These are phyloP conservation scores for Sepioteuthis lessoniana DNA, from an alignment of 2,888 invertebrate species.

Conservation along the genomic window DNA sequence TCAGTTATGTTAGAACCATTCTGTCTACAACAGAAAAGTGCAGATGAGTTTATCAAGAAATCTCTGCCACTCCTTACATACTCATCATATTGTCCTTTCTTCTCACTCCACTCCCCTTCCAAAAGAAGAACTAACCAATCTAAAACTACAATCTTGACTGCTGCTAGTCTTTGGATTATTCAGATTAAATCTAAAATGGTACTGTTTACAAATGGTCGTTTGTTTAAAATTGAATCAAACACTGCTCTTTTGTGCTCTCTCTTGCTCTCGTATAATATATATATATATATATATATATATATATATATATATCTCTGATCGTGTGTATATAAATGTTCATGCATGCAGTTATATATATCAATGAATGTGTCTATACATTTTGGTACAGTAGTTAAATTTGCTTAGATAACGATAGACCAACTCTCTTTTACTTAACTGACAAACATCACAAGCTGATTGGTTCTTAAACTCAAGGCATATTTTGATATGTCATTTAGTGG, in stretches of 20 bases:
- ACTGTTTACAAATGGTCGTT: neutral
- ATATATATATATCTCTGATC: no score
- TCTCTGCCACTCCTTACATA: neutral
- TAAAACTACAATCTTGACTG: neutral
- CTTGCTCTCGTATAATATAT: no score
- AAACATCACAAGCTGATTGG: neutral
- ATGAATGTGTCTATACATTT: no score
- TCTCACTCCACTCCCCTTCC: neutral
- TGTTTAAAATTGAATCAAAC: neutral
- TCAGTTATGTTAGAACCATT: neutral
- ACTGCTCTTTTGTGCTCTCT: neutral
- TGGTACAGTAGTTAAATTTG: neutral
- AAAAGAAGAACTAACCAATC: neutral
- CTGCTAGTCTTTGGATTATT: neutral
- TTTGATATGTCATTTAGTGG: neutral
- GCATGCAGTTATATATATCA: no score
- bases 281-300: no score
- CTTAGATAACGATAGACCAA: neutral
- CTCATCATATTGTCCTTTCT: neutral
- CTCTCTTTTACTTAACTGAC: neutral
- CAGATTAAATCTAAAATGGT: neutral
- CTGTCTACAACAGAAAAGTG: neutral
- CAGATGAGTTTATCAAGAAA: neutral
- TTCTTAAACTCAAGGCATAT: neutral
- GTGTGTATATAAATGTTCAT: no score